Conservation (phyloP, 2,797 vertebrate species). For the Artibeus lituratus region DNA sequence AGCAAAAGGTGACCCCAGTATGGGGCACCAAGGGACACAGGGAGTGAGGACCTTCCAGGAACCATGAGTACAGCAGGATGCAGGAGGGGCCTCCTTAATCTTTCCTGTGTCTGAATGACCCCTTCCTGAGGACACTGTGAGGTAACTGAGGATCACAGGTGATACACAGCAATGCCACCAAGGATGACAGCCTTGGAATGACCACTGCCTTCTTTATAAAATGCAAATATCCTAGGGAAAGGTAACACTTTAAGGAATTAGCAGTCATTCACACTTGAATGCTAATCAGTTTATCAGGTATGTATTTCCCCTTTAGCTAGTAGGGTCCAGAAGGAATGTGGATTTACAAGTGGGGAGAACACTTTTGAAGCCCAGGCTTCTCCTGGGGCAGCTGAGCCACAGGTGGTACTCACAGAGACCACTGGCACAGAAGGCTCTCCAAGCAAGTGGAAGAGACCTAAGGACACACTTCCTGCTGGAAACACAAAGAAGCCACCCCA, state of each 20-base stretch:
- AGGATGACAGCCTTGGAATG: background rate
- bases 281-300: background rate
- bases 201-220: background rate
- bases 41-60: background rate
- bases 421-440: background rate
- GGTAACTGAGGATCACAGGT: too few species aligned
- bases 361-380: background rate
- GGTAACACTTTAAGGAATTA: background rate
- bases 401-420: background rate
- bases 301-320: background rate
- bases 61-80: accelerated
- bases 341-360: background rate
- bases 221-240: background rate
- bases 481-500: background rate
- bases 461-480: background rate
- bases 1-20: background rate
- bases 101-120: background rate
- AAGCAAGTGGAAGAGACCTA: background rate
- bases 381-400: background rate
- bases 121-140: background rate
- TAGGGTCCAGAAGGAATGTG: background rate
- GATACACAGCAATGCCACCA: background rate
- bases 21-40: background rate
- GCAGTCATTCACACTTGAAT: background rate
- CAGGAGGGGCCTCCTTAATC: background rate